phyloP scores from a whole-genome alignment of 2,888 invertebrate genomes.

The Sinotaia quadrata region DNA sequence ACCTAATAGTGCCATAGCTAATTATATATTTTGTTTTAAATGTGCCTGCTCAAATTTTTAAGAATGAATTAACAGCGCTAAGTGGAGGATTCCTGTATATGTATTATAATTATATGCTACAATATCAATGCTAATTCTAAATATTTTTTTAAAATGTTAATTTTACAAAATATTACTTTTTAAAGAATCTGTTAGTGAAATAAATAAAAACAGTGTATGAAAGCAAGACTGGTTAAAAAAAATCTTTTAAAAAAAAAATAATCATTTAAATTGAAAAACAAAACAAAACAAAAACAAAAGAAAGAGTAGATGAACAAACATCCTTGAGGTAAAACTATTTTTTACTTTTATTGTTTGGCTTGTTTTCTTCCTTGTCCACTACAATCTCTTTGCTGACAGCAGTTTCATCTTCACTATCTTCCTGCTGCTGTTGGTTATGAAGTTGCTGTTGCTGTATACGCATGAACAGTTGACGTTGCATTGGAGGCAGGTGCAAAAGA shows the following conservation, averaged over 20 bases:
- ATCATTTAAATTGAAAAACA: background rate
- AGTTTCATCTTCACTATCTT: conserved; percentile 47
- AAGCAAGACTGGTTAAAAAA: too few relatives aligned
- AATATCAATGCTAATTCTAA: too few relatives aligned
- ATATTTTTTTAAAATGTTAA: too few relatives aligned
- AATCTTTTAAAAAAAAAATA: background rate
- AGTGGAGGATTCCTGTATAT: too few relatives aligned
- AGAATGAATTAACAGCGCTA: too few relatives aligned
- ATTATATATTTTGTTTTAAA: too few relatives aligned
- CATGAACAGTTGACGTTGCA: conserved; percentile 79
- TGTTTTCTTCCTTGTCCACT: conserved; percentile 7
- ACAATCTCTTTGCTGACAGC: background rate
- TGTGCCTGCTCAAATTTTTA: too few relatives aligned
- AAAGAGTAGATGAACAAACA: background rate
- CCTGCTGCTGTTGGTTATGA: conserved; percentile 75
- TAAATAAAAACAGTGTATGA: too few relatives aligned
- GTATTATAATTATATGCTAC: too few relatives aligned
- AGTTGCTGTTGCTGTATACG: conserved; percentile 80
- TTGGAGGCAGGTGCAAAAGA: conserved; percentile 78
- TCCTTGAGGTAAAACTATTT: background rate
- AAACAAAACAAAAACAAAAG: background rate
- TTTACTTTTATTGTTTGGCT: conserved; percentile 22
- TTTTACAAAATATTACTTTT: too few relatives aligned
- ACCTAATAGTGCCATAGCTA: too few relatives aligned
- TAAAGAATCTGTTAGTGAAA: too few relatives aligned